Evolutionary conservation across 1,140 invertebrate species (phyloP).

Genomic region (Radopholus similis): DNA sequence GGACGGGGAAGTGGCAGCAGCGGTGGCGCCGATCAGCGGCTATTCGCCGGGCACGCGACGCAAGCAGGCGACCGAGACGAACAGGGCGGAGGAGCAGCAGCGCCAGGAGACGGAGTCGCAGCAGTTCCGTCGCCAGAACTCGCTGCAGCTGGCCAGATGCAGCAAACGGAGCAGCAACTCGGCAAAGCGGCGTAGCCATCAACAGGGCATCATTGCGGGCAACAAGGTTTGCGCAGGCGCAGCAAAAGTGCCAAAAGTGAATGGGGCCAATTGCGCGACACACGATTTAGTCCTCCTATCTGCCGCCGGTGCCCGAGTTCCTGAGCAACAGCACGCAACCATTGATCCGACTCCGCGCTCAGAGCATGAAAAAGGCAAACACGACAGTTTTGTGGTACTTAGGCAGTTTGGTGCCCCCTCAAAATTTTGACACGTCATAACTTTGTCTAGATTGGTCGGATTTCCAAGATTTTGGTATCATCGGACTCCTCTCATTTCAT

Average conservation of each 20-base stretch:
- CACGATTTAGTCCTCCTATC: neutral
- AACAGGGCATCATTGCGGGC: too few relatives aligned
- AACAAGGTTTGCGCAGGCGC: neutral
- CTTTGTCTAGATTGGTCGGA: too few relatives aligned
- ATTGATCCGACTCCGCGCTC: conserved; percentile 50
- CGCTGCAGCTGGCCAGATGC: conserved; percentile 21
- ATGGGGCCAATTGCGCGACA: neutral
- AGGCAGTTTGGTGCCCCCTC: too few relatives aligned
- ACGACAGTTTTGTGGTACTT: too few relatives aligned
- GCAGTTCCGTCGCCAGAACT: conserved; percentile 30
- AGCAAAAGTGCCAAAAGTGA: neutral
- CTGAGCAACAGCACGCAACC: conserved; percentile 41
- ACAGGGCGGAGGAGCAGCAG: neutral
- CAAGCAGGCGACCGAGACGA: neutral
- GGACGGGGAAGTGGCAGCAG: neutral
- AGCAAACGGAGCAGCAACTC: neutral
- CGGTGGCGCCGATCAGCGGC: neutral
- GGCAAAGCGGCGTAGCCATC: neutral
- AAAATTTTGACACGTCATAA: too few relatives aligned
- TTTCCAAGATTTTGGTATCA: too few relatives aligned
- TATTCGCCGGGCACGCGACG: neutral
- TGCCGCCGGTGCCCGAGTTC: conserved; percentile 54
- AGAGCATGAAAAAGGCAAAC: conserved; percentile 45
- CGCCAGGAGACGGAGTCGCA: neutral
- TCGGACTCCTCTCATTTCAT: neutral